These are phyloP conservation scores for Lutjanus campechanus DNA, from an alignment of 2,797 vertebrate species.

Conservation along the genomic window DNA sequence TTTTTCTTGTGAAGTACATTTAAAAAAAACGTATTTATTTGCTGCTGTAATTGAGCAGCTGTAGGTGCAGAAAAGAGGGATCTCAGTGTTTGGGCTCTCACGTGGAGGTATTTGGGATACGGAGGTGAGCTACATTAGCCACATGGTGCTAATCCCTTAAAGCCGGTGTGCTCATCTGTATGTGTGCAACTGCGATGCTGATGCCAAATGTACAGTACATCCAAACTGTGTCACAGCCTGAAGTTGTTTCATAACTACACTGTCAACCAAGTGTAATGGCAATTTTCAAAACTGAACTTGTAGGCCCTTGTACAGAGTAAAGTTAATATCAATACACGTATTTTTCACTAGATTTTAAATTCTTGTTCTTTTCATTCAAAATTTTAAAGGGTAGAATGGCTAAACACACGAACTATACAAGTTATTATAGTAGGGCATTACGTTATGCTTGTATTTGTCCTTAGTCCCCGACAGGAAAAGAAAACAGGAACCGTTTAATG, in stretches of 20 bases:
- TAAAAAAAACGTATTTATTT: no score
- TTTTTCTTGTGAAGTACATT: no score
- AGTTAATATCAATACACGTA: background rate
- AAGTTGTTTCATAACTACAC: constrained; percentile 2
- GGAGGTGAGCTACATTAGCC: constrained; percentile 1
- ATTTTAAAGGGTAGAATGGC: background rate
- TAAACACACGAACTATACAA: background rate
- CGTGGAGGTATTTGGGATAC: constrained; percentile 20
- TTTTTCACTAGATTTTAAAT: background rate
- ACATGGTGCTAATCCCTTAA: constrained; percentile 42
- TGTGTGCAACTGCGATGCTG: constrained; percentile 1
- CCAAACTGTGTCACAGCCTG: constrained; percentile 11
- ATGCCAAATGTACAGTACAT: constrained; percentile 22
- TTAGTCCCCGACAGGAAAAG: background rate
- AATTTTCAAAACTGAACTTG: background rate
- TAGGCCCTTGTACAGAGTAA: background rate
- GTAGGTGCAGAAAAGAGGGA: background rate
- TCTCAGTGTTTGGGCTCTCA: background rate
- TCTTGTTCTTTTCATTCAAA: background rate
- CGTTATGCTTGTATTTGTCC: no score
- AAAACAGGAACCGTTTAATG: background rate
- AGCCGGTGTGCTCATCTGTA: constrained; percentile 9
- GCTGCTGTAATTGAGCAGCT: background rate
- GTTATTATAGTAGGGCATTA: background rate
- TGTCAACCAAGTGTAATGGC: background rate